Evolutionary conservation across 2,113 vertebrate species (phyloP).

Genomic region (Neolamprologus falcicula): DNA sequence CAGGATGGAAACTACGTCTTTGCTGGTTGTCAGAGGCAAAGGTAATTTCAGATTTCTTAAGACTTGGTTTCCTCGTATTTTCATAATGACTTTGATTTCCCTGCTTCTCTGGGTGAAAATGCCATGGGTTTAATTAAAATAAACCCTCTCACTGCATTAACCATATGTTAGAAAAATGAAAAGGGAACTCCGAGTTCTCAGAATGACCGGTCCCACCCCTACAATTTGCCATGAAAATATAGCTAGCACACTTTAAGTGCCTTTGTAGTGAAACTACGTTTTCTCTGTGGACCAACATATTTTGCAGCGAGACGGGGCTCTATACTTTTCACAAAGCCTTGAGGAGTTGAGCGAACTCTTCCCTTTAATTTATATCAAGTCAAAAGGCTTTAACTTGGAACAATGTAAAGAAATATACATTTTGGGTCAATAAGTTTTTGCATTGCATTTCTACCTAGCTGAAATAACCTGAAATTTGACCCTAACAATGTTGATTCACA

Average conservation of each 20-base stretch:
- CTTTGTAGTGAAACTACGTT: background rate
- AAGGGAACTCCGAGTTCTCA: background rate
- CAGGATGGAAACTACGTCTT: background rate
- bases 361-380: background rate
- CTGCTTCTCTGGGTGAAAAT: background rate
- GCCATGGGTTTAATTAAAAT: background rate
- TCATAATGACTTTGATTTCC: background rate
- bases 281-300: background rate
- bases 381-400: background rate
- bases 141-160: background rate
- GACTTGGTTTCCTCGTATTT: background rate
- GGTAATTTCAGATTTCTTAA: background rate
- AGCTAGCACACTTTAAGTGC: background rate
- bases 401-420: background rate
- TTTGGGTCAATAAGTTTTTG: background rate
- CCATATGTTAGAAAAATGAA: background rate
- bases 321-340: background rate
- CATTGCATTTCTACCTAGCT: accelerated
- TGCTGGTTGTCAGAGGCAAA: background rate
- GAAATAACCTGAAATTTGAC: background rate
- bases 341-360: background rate
- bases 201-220: background rate
- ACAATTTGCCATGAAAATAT: background rate
- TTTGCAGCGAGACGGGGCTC: background rate
- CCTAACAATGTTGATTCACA: background rate